Base-by-base conservation (phyloP, 2,113 vertebrate genomes). In the Onychostoma macrolepis region DNA sequence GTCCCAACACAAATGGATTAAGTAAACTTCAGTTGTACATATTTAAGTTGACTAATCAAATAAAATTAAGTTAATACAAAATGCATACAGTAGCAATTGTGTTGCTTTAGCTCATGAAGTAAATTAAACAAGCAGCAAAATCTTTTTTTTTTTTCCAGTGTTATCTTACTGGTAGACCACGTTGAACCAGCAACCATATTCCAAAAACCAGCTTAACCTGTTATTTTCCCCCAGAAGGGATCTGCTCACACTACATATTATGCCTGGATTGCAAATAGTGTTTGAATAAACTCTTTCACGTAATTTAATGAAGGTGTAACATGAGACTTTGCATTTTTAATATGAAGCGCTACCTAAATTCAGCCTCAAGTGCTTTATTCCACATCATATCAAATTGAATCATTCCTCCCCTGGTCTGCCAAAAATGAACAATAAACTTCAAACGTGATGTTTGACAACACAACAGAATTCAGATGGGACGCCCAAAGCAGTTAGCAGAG, bases 301-400 rank as follows among this genome's bases (percentile, higher is more conserved):
- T 53, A 24, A 76, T 45, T 50, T 72, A 67, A 53, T 58, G 76
- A 78, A 71, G 53, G 30, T 50, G 80, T 41, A 61, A 80, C 33
- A 41, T 61, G 53, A 80, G 24, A 41, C 53, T 61, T 41, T 61
- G 78, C 78, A 4, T 61, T 61, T 80, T 21, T 80, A 58, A 38
- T 80, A 72, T 17, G 72, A 76, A 45, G 43, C n/a, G 13, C 74
- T 12, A 21, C 53, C 48, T 58, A 43, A 26, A 45, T 24, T 58
- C 19, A 11, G 65, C 21, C 45, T 56, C 36, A 26, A 71, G 77
- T 83, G 85, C 21, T 83, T 33, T 53, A 53, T 80, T 21, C 53
- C 71, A 79, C 5, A 21, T 79, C 80, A 58, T 36, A 71, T 63
- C 38, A 83, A 83, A 88, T 84, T 21, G 45, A 13, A 58, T 88